Evolutionary conservation across 2,888 invertebrate species (phyloP), one percentile per base, ranked within the genome.

Genomic region (Biston betularia): DNA sequence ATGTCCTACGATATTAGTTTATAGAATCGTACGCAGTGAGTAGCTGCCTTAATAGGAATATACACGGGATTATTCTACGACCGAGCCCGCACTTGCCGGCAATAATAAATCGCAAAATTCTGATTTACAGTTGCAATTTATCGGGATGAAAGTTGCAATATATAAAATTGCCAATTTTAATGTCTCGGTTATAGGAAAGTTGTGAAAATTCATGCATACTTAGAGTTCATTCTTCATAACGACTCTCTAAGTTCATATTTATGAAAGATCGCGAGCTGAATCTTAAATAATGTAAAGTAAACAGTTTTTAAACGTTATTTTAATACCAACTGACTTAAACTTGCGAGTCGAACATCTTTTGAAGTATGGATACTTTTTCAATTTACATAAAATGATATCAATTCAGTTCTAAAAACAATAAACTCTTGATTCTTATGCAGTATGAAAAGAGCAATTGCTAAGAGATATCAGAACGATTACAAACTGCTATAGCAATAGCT

Each of bases 51-150:
- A 72, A 70, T 72, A 66, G 74, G 64, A 58, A 79, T 79, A 81
- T 74, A 83, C 74, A 86, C 75, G 79, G 71, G 14, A 42, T 42
- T 49, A 69, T 68, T 74, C 75, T 75, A 50, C 46, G 35, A 24
- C 60, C 55, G 63, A 49, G 24, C 50, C 33, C 60, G 52, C 60
- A 67, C 63, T 68, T 64, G 53, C 64, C 55, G 60, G 38, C 65
- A 61, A 42, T 14, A 52, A 65, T 65, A 61, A 56, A 65, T 65
- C 40, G 24, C 40, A 40, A 38, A 65, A 65, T 65, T 44, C 65
- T 61, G 65, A 65, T 61, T 65, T 65, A 61, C 65, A 56, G 12
- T 42, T 15, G 40, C 55, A 55, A 60, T 65, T 65, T 61, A 61
- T 61, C 50, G 50, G 60, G 61, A 61, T 65, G 60, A 65, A 60